Percentiles rank a stretch among this genome's conserved stretches.
Evolutionary conservation across 1,140 invertebrate genomes (phyloP).

Genomic region (Drosophila sproati): DNA sequence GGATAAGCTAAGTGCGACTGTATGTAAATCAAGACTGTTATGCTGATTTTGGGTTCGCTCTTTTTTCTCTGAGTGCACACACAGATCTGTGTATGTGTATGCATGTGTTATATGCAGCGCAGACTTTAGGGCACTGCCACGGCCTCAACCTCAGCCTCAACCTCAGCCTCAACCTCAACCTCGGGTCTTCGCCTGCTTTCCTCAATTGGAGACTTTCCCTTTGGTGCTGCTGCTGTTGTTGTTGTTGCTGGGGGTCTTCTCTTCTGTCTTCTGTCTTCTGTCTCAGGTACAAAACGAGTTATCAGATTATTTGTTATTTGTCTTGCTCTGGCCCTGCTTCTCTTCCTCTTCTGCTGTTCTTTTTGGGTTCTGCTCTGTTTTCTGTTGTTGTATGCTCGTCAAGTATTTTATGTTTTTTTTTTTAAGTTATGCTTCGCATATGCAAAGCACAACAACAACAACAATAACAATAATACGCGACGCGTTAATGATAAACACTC

Average conservation of each 20-base stretch:
- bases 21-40: too few relatives aligned
- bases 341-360: constrained; percentile 23
- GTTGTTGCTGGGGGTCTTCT: constrained; percentile 22
- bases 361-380: constrained; percentile 24
- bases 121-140: constrained; percentile 78
- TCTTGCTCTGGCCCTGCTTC: constrained; percentile 59
- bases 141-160: constrained; percentile 47
- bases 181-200: constrained; percentile 28
- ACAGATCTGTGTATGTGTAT: constrained; percentile 17
- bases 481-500: constrained; percentile 67
- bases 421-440: constrained; percentile 64
- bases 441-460: constrained; percentile 76
- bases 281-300: constrained; percentile 81
- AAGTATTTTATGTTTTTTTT: constrained; percentile 52
- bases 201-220: constrained; percentile 71
- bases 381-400: constrained; percentile 53
- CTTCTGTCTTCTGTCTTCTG: constrained; percentile 6
- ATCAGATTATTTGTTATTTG: constrained; percentile 84
- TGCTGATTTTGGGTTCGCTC: too few relatives aligned
- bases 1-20: too few relatives aligned
- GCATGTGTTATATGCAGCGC: constrained; percentile 58
- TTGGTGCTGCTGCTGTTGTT: constrained; percentile 31
- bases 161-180: constrained; percentile 26
- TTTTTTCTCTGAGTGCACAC: neutral
- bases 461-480: constrained; percentile 68